Evolutionary conservation across 2,888 invertebrate species (phyloP).

Genomic region (Heliconius sara): DNA sequence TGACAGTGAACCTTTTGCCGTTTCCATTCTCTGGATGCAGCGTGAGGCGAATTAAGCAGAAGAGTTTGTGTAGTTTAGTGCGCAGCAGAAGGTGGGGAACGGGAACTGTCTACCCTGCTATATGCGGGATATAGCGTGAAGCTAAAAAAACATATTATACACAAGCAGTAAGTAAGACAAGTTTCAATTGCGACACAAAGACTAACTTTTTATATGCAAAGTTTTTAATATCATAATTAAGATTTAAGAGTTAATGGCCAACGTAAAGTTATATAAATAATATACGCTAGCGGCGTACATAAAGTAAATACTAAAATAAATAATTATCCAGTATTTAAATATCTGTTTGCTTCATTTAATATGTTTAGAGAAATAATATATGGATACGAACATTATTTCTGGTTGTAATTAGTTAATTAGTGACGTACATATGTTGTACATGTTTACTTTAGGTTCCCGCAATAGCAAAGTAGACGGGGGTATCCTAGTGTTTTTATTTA

Average conservation of each 20-base stretch:
- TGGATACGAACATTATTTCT: not conserved
- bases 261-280: constrained; percentile 3
- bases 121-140: not conserved
- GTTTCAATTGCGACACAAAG: not conserved
- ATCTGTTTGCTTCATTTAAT: not conserved
- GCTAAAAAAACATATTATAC: not conserved
- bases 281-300: constrained; percentile 6
- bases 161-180: not conserved
- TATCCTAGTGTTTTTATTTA: no score
- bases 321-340: constrained; percentile 7
- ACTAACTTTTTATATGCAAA: constrained; percentile 1
- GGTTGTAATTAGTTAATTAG: not conserved
- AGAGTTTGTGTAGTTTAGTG: no score
- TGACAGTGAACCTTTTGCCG: no score
- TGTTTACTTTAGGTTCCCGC: no score
- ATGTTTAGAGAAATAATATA: constrained; percentile 4
- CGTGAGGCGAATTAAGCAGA: no score
- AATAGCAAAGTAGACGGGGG: no score
- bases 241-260: constrained; percentile 15
- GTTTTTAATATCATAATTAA: constrained; percentile 15
- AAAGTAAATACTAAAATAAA: constrained; percentile 12
- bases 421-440: no score
- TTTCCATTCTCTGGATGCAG: no score
- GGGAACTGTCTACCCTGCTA: not conserved
- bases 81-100: no score